These are phyloP conservation scores for Silurus aristotelis DNA, from an alignment of 2,797 vertebrate species.

Conservation along the genomic window DNA sequence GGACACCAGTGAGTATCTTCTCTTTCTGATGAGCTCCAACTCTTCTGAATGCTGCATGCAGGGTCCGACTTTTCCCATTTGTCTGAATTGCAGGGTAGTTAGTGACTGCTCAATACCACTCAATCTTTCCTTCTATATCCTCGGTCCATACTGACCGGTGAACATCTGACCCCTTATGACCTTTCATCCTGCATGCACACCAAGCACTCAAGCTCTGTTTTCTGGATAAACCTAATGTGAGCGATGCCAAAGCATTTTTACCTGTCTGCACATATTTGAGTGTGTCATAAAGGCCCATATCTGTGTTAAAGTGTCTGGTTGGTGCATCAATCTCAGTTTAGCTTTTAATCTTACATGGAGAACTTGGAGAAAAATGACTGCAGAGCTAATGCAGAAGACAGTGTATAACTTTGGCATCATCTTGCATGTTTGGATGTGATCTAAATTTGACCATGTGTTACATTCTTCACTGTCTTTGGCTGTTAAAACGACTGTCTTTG, in stretches of 20 bases:
- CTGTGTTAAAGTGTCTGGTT: conserved; percentile 18
- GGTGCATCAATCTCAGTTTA: conserved; percentile 23
- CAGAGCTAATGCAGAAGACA: conserved; percentile 23
- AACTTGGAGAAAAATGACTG: neutral
- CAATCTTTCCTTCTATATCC: conserved; percentile 38
- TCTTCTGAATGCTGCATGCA: conserved; percentile 75
- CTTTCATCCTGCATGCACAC: conserved; percentile 50
- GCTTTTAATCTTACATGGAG: neutral
- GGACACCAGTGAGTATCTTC: conserved; percentile 83
- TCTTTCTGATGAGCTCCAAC: conserved; percentile 61
- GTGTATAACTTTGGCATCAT: conserved; percentile 22
- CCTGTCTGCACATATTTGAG: conserved; percentile 6
- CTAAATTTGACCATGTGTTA: neutral
- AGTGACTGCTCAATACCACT: conserved; percentile 53
- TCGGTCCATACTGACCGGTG: conserved; percentile 14
- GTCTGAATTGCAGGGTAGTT: conserved; percentile 64
- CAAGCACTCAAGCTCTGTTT: conserved; percentile 14
- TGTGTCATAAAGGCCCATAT: neutral
- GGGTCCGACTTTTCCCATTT: conserved; percentile 43
- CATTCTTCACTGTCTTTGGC: conserved; percentile 7
- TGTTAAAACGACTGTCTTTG: conserved; percentile 10
- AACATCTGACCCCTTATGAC: conserved; percentile 30
- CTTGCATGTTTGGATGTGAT: conserved; percentile 45
- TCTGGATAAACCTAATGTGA: conserved; percentile 14
- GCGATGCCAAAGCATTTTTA: conserved; percentile 34